Evolutionary conservation across 2,113 vertebrate genomes (phyloP), one percentile per base, ranked within the genome.

Genomic region (Coracopsis vasa): DNA sequence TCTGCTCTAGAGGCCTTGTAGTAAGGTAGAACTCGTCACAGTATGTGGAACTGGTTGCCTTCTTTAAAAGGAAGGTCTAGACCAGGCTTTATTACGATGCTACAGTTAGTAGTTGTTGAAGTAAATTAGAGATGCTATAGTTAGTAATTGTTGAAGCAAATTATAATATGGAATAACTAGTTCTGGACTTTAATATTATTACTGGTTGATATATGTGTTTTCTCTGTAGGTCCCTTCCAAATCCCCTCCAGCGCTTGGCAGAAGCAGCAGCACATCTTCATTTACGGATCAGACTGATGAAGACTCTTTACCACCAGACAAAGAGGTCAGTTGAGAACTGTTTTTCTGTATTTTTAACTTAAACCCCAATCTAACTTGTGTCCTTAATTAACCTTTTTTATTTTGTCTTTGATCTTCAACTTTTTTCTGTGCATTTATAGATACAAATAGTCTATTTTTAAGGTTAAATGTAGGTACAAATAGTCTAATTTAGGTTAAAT

Each of bases 281-380:
- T 96, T 97, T 61, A 93, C 98, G 39, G 97, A 98, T 67, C 97
- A 97, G 39, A 97, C 97, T 41, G 98, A 99, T 91, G 98, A 98
- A 88, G 90, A 92, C 70, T 94, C 95, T 33, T 95, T 92, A 77
- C 95, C 97, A 83, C 98, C 98, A 67, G 98, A 99, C 89, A 98
- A 98, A 98, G 99, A 99, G 99, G 99, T 99, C 92, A 97, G 98
- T 87, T 94, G 54, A 92, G 44, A 93, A 72, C 31, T 44, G 14
- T 17, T 91, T 89, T 85, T 66, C 61, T 78, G 19, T 74, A 8
- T 25, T 91, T 65, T 82, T 80, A 56, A 27, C 16, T 86, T 54
- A 9, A 5, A 24, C 1, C 6, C 19, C 19, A 47, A 8, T 72
- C 37, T 65, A 54, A 33, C 23, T 85, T 47, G 3, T 73, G 7